Conservation (phyloP, 2,113 vertebrate species). For the Pelecanus crispus region DNA sequence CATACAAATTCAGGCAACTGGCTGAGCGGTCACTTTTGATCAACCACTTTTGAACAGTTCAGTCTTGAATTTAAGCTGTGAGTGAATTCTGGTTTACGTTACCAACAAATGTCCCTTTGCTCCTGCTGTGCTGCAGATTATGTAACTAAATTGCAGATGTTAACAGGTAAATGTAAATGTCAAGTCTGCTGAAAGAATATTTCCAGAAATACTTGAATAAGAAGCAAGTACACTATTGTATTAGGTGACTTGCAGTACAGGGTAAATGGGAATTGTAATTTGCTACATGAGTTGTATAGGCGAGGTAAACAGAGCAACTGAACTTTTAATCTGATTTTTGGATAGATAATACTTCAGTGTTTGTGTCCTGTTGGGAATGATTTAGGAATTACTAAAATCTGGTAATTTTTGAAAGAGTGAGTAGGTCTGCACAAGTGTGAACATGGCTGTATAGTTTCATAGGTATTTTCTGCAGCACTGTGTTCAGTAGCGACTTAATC, state of each 20-base stretch:
- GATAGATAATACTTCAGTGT: neutral
- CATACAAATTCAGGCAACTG: neutral
- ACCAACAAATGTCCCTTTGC: neutral
- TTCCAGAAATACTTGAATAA: neutral
- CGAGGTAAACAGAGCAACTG: neutral
- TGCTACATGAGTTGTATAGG: neutral
- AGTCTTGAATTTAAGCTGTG: neutral
- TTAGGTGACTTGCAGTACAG: neutral
- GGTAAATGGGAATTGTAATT: neutral
- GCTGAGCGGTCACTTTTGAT: neutral
- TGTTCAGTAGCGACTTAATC: neutral
- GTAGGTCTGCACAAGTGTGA: neutral
- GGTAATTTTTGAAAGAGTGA: neutral
- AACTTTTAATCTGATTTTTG: neutral
- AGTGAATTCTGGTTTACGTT: neutral
- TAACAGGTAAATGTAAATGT: neutral
- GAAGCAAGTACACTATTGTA: neutral
- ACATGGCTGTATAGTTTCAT: neutral
- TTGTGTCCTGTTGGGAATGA: neutral
- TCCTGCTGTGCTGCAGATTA: neutral
- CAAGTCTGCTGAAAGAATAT: neutral
- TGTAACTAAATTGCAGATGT: neutral
- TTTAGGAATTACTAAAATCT: neutral
- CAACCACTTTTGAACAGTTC: neutral
- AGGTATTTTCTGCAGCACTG: neutral